phyloP scores from a whole-genome alignment of 2,888 invertebrate genomes.

The Thera britannica region DNA sequence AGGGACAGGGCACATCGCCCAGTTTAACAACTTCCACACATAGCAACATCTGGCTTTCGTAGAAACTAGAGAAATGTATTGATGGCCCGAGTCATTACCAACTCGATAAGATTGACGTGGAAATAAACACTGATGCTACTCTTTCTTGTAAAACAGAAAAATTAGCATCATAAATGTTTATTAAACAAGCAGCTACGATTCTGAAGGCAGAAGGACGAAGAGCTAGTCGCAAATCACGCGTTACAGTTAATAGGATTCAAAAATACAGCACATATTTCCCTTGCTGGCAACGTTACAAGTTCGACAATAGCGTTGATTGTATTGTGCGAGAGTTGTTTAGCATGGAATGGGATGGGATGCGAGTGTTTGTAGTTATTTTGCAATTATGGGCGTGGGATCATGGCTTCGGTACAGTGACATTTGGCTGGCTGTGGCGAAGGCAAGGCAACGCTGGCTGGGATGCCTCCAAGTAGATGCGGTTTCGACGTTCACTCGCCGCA shows the following conservation, averaged over 20 bases:
- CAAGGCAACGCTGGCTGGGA: slow-evolving; percentile 59
- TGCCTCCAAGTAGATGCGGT: slow-evolving; percentile 59
- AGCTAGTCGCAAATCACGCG: slow-evolving; percentile 45
- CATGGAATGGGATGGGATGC: slow-evolving; percentile 35
- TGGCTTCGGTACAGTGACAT: slow-evolving; percentile 74
- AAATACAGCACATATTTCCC: slow-evolving; percentile 57
- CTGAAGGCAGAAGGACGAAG: slow-evolving; percentile 46
- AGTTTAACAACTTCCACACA: slow-evolving; percentile 68
- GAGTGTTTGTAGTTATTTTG: slow-evolving; percentile 44
- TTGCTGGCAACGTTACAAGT: slow-evolving; percentile 55
- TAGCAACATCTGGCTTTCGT: slow-evolving; percentile 70
- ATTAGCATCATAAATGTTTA: slow-evolving; percentile 26
- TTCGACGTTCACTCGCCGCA: slow-evolving; percentile 75
- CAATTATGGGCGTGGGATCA: slow-evolving; percentile 57
- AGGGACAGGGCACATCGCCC: slow-evolving; percentile 65
- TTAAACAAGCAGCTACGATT: slow-evolving; percentile 45
- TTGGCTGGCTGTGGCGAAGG: slow-evolving; percentile 60
- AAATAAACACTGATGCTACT: slow-evolving; percentile 35
- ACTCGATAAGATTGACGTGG: slow-evolving; percentile 55
- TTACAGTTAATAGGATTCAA: slow-evolving; percentile 52
- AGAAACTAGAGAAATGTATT: slow-evolving; percentile 71
- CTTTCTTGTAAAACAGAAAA: slow-evolving; percentile 25
- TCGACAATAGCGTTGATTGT: slow-evolving; percentile 43
- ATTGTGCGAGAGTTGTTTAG: slow-evolving; percentile 35
- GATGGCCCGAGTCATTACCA: slow-evolving; percentile 64